phyloP scores from a whole-genome alignment of 2,888 invertebrate species.

The Dynastes hyllus region DNA sequence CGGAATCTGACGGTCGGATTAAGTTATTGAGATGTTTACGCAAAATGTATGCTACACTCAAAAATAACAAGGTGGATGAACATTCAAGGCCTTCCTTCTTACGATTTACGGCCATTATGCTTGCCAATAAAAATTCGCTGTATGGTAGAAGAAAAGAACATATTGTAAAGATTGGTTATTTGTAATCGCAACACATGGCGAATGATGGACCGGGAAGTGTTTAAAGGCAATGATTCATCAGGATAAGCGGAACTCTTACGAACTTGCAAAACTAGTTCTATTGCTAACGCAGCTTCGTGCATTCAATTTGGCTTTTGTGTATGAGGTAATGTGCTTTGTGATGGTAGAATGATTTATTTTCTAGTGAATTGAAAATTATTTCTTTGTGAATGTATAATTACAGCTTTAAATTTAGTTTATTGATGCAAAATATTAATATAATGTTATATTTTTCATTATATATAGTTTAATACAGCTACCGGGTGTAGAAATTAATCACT shows the following conservation, averaged over 20 bases:
- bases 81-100: background rate
- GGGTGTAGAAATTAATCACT: too few species aligned
- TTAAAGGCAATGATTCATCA: slow-evolving; percentile 21
- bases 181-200: slow-evolving; percentile 30
- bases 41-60: background rate
- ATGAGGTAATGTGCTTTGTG: background rate
- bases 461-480: too few species aligned
- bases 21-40: slow-evolving; percentile 59
- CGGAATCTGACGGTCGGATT: slow-evolving; percentile 55
- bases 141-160: background rate
- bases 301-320: slow-evolving; percentile 17
- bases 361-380: slow-evolving; percentile 6
- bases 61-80: background rate
- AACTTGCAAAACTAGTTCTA: background rate
- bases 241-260: slow-evolving; percentile 6
- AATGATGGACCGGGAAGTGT: slow-evolving; percentile 24
- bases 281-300: background rate
- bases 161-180: background rate
- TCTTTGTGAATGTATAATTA: background rate
- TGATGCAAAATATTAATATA: too few species aligned
- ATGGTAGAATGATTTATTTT: slow-evolving; percentile 9
- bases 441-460: too few species aligned
- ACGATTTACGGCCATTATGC: background rate
- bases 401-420: too few species aligned
- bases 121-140: background rate